Conservation (phyloP, 2,113 vertebrate species). For the Mesembrinibis cayennensis region DNA sequence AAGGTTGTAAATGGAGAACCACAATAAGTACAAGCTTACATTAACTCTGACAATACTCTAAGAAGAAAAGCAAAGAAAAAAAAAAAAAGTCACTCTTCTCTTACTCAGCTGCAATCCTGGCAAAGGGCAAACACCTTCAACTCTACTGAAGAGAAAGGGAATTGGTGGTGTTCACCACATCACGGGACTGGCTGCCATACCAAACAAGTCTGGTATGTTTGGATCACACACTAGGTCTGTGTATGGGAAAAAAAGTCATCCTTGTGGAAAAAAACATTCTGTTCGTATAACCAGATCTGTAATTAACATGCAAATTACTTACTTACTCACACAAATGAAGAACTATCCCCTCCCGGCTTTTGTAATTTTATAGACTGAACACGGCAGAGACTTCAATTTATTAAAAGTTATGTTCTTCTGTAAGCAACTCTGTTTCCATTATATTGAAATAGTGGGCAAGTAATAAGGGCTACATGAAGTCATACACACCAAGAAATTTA, state of each 20-base stretch:
- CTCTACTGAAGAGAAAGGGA: neutral
- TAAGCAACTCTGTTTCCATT: slow-evolving; percentile 1
- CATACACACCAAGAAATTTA: neutral
- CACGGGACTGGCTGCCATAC: fast-evolving
- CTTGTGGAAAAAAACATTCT: neutral
- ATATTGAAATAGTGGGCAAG: neutral
- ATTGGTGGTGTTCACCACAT: neutral
- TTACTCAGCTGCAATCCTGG: neutral
- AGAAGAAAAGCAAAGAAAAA: neutral
- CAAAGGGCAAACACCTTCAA: neutral
- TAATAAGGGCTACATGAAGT: neutral
- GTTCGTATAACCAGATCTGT: neutral
- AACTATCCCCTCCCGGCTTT: neutral
- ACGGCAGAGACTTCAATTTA: neutral
- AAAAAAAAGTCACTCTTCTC: neutral
- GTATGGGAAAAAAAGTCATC: neutral
- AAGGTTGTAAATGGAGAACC: neutral
- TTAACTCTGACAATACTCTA: neutral
- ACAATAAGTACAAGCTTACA: slow-evolving; percentile 14
- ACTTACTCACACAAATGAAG: neutral
- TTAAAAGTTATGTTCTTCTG: neutral
- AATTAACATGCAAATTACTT: slow-evolving; percentile 22
- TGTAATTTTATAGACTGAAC: slow-evolving; percentile 4
- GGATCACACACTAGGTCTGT: neutral
- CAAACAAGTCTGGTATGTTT: neutral